Conservation (phyloP, 2,888 invertebrate species). For the Aelia acuminata region DNA sequence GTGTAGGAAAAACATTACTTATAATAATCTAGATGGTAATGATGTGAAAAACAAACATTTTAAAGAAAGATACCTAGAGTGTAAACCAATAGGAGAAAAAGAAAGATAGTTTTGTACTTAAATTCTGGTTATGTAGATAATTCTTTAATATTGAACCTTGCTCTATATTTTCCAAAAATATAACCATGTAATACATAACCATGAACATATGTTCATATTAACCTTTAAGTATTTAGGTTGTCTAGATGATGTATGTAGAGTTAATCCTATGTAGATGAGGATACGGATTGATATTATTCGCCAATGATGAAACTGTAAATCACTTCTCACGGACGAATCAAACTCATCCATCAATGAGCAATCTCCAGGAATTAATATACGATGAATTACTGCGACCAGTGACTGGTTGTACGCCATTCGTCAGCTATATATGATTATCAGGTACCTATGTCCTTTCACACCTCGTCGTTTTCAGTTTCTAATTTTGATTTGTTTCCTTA, state of each 20-base stretch:
- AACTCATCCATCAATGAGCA: constrained; percentile 43
- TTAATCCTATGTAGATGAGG: constrained; percentile 5
- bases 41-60: no score
- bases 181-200: neutral
- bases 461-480: neutral
- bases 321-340: neutral
- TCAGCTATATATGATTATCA: constrained; percentile 44
- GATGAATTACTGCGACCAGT: constrained; percentile 38
- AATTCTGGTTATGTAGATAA: no score
- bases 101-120: no score
- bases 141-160: no score
- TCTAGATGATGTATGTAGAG: neutral
- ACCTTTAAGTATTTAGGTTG: neutral
- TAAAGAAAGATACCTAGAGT: no score
- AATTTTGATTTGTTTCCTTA: neutral
- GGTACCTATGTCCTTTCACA: constrained; percentile 8
- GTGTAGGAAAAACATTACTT: no score
- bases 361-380: constrained; percentile 18
- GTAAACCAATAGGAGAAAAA: no score
- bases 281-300: constrained; percentile 5
- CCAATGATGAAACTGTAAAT: constrained; percentile 8
- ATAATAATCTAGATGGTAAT: no score
- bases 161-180: no score
- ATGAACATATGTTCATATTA: neutral
- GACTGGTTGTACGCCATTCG: constrained; percentile 36